Conservation (phyloP, 2,113 vertebrate genomes). For the Pteronura brasiliensis region DNA sequence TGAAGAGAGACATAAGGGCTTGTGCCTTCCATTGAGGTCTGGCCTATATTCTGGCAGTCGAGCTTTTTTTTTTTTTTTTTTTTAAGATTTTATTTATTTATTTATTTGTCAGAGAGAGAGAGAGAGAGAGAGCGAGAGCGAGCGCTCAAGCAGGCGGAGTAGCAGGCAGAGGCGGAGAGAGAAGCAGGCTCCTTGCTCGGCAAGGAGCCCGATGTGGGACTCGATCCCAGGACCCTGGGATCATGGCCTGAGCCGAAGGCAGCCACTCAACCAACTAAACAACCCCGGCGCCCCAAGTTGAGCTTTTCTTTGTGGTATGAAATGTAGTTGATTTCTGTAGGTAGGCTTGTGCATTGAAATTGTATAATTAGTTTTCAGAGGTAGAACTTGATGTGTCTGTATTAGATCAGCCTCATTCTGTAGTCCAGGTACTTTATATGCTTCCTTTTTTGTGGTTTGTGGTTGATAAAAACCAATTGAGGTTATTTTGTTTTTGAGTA, state of each 20-base stretch:
- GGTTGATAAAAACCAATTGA: background rate
- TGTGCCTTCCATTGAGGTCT: background rate
- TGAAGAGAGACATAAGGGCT: background rate
- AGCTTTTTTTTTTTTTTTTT: background rate
- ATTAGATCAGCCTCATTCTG: background rate
- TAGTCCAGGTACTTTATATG: background rate
- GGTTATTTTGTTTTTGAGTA: background rate
- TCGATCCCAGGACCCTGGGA: too few species aligned
- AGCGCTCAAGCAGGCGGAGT: too few species aligned
- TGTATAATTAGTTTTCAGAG: background rate
- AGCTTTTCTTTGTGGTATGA: background rate
- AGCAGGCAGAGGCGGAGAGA: too few species aligned
- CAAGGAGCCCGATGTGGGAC: too few species aligned
- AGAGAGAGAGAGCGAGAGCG: too few species aligned
- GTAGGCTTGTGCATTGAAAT: background rate
- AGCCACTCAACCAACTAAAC: too few species aligned
- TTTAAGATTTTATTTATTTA: too few species aligned
- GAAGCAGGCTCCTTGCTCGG: too few species aligned
- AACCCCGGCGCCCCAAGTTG: background rate
- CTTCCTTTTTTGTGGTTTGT: background rate
- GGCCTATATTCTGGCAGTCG: too few species aligned
- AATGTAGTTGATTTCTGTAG: background rate
- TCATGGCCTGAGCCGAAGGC: too few species aligned
- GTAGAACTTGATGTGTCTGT: background rate
- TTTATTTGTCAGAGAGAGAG: too few species aligned